Conservation (phyloP, 64 coral and sea anemone species). For the Platygyra sinensis region DNA sequence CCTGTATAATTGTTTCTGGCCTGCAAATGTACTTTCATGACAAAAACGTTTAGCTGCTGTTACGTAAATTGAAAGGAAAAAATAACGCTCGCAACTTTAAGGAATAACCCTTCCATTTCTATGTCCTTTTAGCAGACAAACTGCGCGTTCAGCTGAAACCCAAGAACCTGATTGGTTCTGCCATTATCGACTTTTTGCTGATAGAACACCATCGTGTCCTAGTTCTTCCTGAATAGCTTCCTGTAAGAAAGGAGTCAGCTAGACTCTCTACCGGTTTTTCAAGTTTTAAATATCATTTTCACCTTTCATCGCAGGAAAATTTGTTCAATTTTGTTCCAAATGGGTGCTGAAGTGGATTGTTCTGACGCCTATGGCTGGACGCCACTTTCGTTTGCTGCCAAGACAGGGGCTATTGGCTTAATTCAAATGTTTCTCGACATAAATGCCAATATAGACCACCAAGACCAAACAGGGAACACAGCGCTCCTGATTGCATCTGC, state of each 20-base stretch:
- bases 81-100: no score
- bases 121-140: no score
- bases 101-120: no score
- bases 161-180: no score
- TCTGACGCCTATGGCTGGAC: conserved; percentile 71
- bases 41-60: no score
- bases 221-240: not conserved
- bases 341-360: conserved; percentile 72
- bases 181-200: no score
- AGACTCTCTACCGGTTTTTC: not conserved
- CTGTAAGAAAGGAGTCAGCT: not conserved
- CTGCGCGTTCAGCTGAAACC: no score
- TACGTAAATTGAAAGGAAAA: no score
- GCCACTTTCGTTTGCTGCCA: conserved; percentile 73
- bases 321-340: conserved; percentile 57
- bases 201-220: not conserved
- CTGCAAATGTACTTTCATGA: no score
- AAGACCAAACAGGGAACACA: conserved; percentile 67
- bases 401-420: conserved; percentile 39
- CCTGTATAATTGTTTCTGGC: no score
- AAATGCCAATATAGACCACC: conserved; percentile 40
- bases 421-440: conserved; percentile 39
- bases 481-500: conserved; percentile 75
- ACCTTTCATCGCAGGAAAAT: conserved; percentile 49
- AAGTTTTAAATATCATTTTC: not conserved